A percentile compares a stretch with the other conserved stretches of the same genome.
Evolutionary conservation across 2,113 vertebrate species (phyloP).

Genomic region (Odobenus rosmarus): DNA sequence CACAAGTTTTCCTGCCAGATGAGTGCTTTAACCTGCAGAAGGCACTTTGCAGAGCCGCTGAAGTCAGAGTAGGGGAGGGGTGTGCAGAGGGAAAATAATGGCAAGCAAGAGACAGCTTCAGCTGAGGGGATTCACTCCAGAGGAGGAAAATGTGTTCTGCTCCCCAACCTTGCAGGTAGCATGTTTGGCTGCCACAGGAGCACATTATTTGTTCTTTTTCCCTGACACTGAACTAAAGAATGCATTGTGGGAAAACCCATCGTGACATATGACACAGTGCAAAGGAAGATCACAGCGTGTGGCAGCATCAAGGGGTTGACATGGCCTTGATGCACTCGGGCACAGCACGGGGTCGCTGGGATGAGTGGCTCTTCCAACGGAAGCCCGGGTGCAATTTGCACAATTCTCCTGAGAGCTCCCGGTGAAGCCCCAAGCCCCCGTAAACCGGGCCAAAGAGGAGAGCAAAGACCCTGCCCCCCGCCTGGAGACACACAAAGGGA

Average conservation of each 20-base stretch:
- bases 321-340: constrained; percentile 91
- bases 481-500: constrained; percentile 84
- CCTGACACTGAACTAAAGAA: constrained; percentile 89
- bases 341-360: constrained; percentile 88
- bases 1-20: not conserved
- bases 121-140: constrained; percentile 60
- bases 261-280: constrained; percentile 90
- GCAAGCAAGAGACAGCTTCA: constrained; percentile 68
- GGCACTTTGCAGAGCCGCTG: constrained; percentile 42
- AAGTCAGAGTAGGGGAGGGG: not conserved
- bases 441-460: constrained; percentile 85
- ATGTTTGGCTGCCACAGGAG: constrained; percentile 85
- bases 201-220: constrained; percentile 87
- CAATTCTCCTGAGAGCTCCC: constrained; percentile 86
- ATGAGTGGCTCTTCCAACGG: constrained; percentile 89
- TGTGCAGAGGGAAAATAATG: constrained; percentile 16
- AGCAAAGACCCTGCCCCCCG: constrained; percentile 82
- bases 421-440: constrained; percentile 85
- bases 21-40: not conserved
- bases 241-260: constrained; percentile 91
- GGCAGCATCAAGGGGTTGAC: constrained; percentile 90
- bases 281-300: constrained; percentile 90
- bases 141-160: constrained; percentile 67
- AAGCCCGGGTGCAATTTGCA: constrained; percentile 89
- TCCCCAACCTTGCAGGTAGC: constrained; percentile 85